These are phyloP conservation scores for Lytechinus variegatus DNA, from an alignment of 35 echinoderm and acorn worm species.

Conservation along the genomic window DNA sequence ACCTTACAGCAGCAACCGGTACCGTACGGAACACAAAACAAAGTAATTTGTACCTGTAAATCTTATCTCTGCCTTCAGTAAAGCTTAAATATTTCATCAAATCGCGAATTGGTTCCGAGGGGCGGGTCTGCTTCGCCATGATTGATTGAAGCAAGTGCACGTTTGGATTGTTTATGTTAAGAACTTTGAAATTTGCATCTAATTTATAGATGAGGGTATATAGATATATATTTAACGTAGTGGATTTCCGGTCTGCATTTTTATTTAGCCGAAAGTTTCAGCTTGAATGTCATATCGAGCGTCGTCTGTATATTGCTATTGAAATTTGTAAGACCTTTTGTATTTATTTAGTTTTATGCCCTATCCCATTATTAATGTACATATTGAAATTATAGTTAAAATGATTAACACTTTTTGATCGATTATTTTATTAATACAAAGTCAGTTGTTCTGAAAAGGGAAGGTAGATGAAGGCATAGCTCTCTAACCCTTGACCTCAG, in stretches of 20 bases:
- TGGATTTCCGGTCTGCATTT: too few species aligned
- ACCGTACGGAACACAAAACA: too few species aligned
- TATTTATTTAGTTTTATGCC: background rate
- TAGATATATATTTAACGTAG: background rate
- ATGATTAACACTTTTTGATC: too few species aligned
- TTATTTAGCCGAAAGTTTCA: background rate
- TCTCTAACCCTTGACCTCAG: too few species aligned
- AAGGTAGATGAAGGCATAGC: too few species aligned
- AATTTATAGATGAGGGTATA: background rate
- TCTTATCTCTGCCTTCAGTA: constrained; percentile 11
- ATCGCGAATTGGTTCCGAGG: background rate
- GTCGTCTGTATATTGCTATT: background rate
- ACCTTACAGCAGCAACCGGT: too few species aligned
- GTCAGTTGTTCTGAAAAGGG: too few species aligned
- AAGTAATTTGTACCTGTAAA: background rate
- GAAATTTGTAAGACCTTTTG: background rate
- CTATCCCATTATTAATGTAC: too few species aligned
- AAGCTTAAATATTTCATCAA: constrained; percentile 23
- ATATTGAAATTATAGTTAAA: too few species aligned
- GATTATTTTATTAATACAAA: too few species aligned
- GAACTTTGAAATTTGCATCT: background rate
- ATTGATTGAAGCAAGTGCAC: background rate
- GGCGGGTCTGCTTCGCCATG: constrained; percentile 16
- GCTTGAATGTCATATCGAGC: background rate
- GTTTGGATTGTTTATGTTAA: too few species aligned